These are phyloP conservation scores for Argyrosomus japonicus DNA, from an alignment of 2,113 vertebrate genomes.

Conservation along the genomic window DNA sequence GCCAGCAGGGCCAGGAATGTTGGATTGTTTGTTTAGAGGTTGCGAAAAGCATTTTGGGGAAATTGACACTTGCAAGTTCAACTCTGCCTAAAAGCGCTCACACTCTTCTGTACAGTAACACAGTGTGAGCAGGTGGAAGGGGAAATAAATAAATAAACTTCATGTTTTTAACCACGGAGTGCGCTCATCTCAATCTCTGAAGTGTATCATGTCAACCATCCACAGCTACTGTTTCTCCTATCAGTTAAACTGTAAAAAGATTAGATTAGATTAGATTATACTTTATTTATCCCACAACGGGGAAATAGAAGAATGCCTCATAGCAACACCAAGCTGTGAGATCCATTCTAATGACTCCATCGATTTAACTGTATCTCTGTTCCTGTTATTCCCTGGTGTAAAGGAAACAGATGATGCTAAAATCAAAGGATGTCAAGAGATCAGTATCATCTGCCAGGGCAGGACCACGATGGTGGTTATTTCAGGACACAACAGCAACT, in stretches of 20 bases:
- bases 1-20: slow-evolving; percentile 48
- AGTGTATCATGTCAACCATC: neutral
- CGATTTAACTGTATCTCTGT: too few species aligned
- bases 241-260: too few species aligned
- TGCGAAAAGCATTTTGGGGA: slow-evolving; percentile 39
- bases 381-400: neutral
- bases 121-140: neutral
- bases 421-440: too few species aligned
- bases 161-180: neutral
- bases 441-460: neutral
- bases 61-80: neutral
- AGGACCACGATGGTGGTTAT: neutral
- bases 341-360: too few species aligned
- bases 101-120: neutral
- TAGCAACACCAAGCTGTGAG: too few species aligned
- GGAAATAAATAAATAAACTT: too few species aligned
- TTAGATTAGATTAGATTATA: too few species aligned
- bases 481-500: neutral
- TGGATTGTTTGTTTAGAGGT: slow-evolving; percentile 56
- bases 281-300: too few species aligned
- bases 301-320: too few species aligned
- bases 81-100: neutral
- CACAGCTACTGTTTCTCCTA: too few species aligned
- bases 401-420: neutral
- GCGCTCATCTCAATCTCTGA: neutral